phyloP scores from a whole-genome alignment of 2,113 vertebrate genomes.

The Copsychus sechellarum region DNA sequence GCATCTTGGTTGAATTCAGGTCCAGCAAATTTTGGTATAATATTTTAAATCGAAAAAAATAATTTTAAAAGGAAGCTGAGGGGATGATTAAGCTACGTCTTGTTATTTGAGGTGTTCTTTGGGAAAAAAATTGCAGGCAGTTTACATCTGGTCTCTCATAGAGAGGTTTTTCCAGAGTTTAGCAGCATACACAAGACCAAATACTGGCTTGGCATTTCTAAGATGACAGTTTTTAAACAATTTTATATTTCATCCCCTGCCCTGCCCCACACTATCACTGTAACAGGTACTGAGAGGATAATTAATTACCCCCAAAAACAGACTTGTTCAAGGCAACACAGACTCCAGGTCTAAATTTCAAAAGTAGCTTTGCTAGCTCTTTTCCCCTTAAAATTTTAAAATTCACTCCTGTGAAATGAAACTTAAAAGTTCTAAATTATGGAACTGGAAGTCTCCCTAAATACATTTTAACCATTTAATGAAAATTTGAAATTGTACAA shows the following conservation, averaged over 20 bases:
- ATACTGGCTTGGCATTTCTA: background rate
- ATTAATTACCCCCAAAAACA: background rate
- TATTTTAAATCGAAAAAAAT: background rate
- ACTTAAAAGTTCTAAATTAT: background rate
- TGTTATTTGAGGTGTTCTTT: background rate
- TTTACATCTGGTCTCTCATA: background rate
- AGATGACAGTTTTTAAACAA: background rate
- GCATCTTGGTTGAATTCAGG: background rate
- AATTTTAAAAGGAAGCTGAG: background rate
- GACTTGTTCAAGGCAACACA: slow-evolving; percentile 22
- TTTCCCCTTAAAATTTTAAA: slow-evolving; percentile 1
- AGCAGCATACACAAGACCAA: background rate
- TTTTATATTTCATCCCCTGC: background rate
- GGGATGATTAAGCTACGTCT: background rate
- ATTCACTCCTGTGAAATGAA: background rate
- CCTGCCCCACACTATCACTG: background rate
- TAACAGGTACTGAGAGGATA: background rate
- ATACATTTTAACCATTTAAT: background rate
- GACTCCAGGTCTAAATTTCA: slow-evolving; percentile 13
- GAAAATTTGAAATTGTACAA: background rate
- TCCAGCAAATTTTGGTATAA: background rate
- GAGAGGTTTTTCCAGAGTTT: background rate
- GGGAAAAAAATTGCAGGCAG: background rate
- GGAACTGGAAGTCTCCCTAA: slow-evolving; percentile 5
- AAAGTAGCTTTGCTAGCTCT: background rate